Base-by-base conservation (phyloP, 2,797 vertebrate genomes). In the Odontamblyopus rebecca region DNA sequence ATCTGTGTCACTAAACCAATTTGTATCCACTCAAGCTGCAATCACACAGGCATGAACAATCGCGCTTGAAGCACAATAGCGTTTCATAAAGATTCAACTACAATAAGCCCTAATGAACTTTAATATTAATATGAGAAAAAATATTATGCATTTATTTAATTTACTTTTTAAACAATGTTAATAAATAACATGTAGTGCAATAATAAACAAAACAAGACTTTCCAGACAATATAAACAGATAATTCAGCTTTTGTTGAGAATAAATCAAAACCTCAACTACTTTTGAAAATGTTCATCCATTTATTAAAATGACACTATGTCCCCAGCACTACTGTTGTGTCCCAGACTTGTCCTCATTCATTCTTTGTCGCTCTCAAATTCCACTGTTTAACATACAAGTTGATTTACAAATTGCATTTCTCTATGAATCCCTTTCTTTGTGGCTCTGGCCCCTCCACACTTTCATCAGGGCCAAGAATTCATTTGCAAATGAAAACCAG, bases 401-500 rank as follows among this genome's bases (percentile, higher is more conserved):
- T 96, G 96, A 96, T 97, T 95, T 97, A 96, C 95, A 96, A 96
- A 97, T 96, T 97, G 94, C 94, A 94, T 93, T 97, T 97, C 94
- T 94, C 94, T 95, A 95, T 93, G 95, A 95, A 93, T 93, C 93
- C 94, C 93, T 94, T 96, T 98, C 95, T 97, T 92, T 96, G 94
- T 95, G 93, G 87, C 93, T 93, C 93, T 89, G 93, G 93, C 87
- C 96, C 95, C 95, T 96, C 95, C 94, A 94, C 95, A 96, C 96
- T 97, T 96, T 96, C 95, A 97, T 97, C 95, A 92, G 93, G 92
- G 89, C 81, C 88, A 90, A 94, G 95, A 96, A 97, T 96, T 97
- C 96, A 98, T 98, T 98, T 98, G 97, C 97, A 98, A 99, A 98
- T 99, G 97, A 97, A 98, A 98, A 95, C 95, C 94, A 83, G 90